These are phyloP conservation scores for Mimas tiliae DNA, from an alignment of 2,888 invertebrate genomes.

Conservation along the genomic window DNA sequence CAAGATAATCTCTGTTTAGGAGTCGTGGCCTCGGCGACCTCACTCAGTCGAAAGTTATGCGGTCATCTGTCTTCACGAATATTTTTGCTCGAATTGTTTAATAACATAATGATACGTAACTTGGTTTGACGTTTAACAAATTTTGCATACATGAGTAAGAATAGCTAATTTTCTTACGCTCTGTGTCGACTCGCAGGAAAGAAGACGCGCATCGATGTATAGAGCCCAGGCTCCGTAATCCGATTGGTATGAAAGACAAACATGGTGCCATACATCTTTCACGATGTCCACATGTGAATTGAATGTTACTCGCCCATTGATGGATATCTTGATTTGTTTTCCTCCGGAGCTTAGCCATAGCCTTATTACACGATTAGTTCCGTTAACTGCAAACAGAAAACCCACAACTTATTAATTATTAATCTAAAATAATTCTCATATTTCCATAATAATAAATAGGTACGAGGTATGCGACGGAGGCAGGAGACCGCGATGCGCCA, in stretches of 20 bases:
- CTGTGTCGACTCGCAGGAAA: conserved; percentile 63
- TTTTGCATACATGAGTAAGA: conserved; percentile 9
- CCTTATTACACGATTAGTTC: conserved; percentile 75
- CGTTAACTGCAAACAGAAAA: conserved; percentile 75
- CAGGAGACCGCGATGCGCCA: too few species aligned
- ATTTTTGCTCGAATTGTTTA: conserved; percentile 30
- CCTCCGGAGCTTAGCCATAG: conserved; percentile 87
- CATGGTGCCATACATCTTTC: conserved; percentile 85
- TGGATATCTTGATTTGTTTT: conserved; percentile 80
- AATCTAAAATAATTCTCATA: too few species aligned
- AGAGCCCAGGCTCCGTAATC: conserved; percentile 85
- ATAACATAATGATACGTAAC: conserved; percentile 22
- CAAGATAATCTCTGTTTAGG: conserved; percentile 46
- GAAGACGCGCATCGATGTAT: conserved; percentile 85
- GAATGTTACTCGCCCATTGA: conserved; percentile 80
- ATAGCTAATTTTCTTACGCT: conserved; percentile 51
- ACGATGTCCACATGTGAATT: conserved; percentile 70
- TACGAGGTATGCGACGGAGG: too few species aligned
- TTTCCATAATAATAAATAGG: too few species aligned
- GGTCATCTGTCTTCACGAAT: conserved; percentile 42
- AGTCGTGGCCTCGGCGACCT: conserved; percentile 55
- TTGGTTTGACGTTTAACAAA: background rate
- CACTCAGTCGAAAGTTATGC: conserved; percentile 39
- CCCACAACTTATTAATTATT: background rate
- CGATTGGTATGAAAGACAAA: conserved; percentile 88